These are phyloP conservation scores for Hydropsyche tenuis DNA, from an alignment of 1,140 invertebrate genomes.

Conservation along the genomic window DNA sequence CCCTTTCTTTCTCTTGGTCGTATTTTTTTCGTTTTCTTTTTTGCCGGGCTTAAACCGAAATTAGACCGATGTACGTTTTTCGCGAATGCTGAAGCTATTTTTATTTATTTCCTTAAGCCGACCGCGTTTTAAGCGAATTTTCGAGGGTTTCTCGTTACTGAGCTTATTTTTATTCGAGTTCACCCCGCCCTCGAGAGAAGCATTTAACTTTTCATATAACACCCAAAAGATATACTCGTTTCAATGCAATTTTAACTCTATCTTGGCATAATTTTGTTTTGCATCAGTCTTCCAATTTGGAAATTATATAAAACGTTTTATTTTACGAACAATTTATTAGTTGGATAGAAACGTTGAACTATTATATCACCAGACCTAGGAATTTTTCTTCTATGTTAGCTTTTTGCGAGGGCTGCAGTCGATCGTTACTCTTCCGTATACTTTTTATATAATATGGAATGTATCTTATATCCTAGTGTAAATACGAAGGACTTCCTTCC, in stretches of 20 bases:
- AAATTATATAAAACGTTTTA: no score
- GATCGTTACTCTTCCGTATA: background rate
- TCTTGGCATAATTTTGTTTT: no score
- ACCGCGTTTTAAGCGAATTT: constrained; percentile 5
- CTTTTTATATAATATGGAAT: no score
- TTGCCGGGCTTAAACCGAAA: constrained; percentile 1
- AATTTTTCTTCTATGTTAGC: no score
- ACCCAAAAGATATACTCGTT: no score
- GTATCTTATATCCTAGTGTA: background rate
- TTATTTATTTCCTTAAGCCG: constrained; percentile 20
- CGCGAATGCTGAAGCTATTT: constrained; percentile 5
- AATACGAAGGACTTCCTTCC: constrained; percentile 2
- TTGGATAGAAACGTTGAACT: no score
- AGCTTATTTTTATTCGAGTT: constrained; percentile 12
- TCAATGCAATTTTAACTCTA: no score
- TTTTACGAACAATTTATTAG: no score
- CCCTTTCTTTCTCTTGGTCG: background rate
- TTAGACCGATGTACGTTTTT: constrained; percentile 16
- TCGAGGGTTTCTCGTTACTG: constrained; percentile 1
- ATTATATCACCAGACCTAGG: no score
- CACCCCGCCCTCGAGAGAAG: background rate
- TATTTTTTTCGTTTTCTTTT: background rate
- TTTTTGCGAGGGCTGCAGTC: background rate
- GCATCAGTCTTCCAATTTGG: no score
- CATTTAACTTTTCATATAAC: no score